These are phyloP conservation scores for Yponomeuta sedellus DNA, from an alignment of 2,888 invertebrate species.

Conservation along the genomic window DNA sequence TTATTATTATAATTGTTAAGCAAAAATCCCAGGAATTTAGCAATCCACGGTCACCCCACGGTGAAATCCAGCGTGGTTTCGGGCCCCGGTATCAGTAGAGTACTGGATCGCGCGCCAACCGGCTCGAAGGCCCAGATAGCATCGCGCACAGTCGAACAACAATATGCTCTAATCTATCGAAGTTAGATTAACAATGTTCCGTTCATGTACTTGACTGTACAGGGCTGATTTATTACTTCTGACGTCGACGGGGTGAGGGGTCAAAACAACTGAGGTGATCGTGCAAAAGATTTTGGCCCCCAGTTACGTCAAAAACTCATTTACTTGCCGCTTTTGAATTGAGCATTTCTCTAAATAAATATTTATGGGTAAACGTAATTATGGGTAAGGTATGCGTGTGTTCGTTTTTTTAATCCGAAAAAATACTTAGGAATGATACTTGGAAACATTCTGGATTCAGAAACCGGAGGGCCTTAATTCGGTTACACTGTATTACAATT, in stretches of 20 bases:
- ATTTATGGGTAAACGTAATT: no score
- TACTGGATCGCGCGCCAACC: neutral
- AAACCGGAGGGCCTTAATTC: no score
- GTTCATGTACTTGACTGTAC: conserved; percentile 42
- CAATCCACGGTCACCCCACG: conserved; percentile 28
- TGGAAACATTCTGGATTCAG: no score
- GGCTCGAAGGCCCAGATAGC: conserved; percentile 51
- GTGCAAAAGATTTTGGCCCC: neutral
- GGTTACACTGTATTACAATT: no score
- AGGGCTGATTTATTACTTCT: conserved; percentile 40
- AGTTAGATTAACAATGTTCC: conserved; percentile 35
- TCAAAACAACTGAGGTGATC: conserved; percentile 19
- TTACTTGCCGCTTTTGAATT: no score
- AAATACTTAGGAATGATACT: no score
- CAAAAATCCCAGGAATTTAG: neutral
- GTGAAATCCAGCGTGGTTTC: conserved; percentile 32
- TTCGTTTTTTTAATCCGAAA: no score
- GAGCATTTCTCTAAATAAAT: no score
- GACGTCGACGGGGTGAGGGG: conserved; percentile 33
- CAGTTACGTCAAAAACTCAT: no score
- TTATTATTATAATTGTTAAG: no score
- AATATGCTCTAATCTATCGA: conserved; percentile 51
- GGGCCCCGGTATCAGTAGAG: conserved; percentile 38
- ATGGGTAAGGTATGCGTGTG: no score
- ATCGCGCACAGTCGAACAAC: conserved; percentile 45